These are phyloP conservation scores for Siniperca chuatsi DNA, from an alignment of 2,113 vertebrate genomes.

Conservation along the genomic window DNA sequence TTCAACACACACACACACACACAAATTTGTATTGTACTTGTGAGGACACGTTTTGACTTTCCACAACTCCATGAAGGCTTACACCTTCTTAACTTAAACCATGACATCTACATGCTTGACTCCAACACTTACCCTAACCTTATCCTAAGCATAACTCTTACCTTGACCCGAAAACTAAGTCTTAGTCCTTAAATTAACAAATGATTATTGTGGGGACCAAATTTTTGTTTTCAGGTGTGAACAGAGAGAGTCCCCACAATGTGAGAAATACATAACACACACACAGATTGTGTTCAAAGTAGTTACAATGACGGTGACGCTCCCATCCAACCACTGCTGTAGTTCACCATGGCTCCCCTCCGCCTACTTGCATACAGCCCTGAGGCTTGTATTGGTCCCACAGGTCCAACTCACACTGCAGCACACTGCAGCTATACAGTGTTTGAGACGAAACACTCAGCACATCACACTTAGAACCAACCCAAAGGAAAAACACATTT, in stretches of 20 bases:
- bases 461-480: constrained; percentile 44
- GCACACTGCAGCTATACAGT: constrained; percentile 66
- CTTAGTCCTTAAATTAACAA: neutral
- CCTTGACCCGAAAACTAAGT: neutral
- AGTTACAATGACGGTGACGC: constrained; percentile 11
- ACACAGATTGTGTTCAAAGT: constrained; percentile 12
- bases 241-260: neutral
- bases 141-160: neutral
- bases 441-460: constrained; percentile 65
- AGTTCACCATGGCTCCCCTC: constrained; percentile 35
- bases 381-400: constrained; percentile 58
- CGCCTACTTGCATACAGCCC: constrained; percentile 52
- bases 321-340: constrained; percentile 33
- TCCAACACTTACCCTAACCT: neutral
- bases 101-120: neutral
- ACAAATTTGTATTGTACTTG: neutral
- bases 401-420: constrained; percentile 72
- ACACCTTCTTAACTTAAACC: neutral
- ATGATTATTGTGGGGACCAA: neutral
- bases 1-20: neutral
- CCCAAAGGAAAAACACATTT: constrained; percentile 1
- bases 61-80: neutral
- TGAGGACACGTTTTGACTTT: neutral
- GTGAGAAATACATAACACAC: neutral
- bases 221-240: neutral